Evolutionary conservation across 2,113 vertebrate genomes (phyloP).

Genomic region (Struthio camelus): DNA sequence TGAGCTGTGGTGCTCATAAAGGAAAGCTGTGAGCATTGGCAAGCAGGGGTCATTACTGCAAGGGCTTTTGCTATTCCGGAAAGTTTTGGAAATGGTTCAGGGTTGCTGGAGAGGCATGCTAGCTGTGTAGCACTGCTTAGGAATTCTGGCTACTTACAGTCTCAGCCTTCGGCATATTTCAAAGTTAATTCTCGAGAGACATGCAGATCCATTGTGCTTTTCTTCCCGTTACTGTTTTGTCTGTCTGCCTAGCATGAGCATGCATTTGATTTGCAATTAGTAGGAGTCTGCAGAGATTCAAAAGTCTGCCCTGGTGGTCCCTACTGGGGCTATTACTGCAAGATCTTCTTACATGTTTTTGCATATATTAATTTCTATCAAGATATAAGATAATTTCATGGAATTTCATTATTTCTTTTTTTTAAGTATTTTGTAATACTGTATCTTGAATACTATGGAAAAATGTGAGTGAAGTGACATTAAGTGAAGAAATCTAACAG

Average conservation of each 20-base stretch:
- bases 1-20: background rate
- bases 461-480: conserved; percentile 7
- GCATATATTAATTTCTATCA: background rate
- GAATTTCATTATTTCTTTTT: background rate
- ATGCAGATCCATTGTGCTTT: conserved; percentile 18
- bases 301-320: conserved; percentile 28
- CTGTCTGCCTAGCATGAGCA: conserved; percentile 52
- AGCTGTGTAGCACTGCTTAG: background rate
- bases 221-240: conserved; percentile 16
- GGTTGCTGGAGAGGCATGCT: background rate
- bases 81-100: background rate
- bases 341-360: background rate
- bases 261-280: conserved; percentile 45
- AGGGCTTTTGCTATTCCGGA: background rate
- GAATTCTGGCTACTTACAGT: conserved; percentile 36
- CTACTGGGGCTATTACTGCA: background rate
- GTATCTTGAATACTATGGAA: background rate
- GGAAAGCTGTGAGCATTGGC: conserved; percentile 24
- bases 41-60: conserved; percentile 1
- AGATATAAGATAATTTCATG: background rate
- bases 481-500: background rate
- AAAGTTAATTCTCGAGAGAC: conserved; percentile 38
- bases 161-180: conserved; percentile 13
- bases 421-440: background rate
- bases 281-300: conserved; percentile 35